Conservation (phyloP, 2,797 vertebrate genomes). For the Yasuhikotakia modesta region DNA sequence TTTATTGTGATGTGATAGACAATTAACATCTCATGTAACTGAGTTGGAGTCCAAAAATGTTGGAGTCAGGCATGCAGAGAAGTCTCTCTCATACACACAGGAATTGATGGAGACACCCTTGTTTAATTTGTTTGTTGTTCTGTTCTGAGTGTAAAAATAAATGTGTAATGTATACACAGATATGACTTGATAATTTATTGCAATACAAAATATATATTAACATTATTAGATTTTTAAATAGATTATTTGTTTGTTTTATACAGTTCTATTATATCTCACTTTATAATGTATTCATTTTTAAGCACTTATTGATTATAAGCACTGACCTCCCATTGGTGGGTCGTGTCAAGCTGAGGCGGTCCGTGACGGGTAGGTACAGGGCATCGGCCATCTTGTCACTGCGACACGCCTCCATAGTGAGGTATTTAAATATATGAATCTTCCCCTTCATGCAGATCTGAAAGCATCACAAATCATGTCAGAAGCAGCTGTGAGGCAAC, state of each 20-base stretch:
- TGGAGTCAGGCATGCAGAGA: background rate
- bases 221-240: too few relatives aligned
- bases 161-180: background rate
- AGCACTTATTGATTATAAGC: background rate
- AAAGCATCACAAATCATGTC: background rate
- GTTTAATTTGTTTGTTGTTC: background rate
- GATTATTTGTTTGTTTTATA: too few relatives aligned
- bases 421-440: slow-evolving; percentile 96
- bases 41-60: too few relatives aligned
- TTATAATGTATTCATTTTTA: too few relatives aligned
- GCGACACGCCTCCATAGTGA: slow-evolving; percentile 90
- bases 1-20: background rate
- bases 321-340: slow-evolving; percentile 84
- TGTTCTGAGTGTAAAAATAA: background rate
- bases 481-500: background rate
- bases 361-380: slow-evolving; percentile 85
- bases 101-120: background rate
- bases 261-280: too few relatives aligned
- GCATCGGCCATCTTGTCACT: slow-evolving; percentile 87
- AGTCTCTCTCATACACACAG: background rate
- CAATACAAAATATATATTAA: too few relatives aligned
- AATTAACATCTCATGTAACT: background rate
- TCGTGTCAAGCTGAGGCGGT: slow-evolving; percentile 81
- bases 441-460: slow-evolving; percentile 96
- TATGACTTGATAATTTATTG: too few relatives aligned